A percentile compares a stretch with the other conserved stretches of the same genome.
Evolutionary conservation across 2,888 invertebrate genomes (phyloP).

Genomic region (Scaptomyza cyrtandrae): DNA sequence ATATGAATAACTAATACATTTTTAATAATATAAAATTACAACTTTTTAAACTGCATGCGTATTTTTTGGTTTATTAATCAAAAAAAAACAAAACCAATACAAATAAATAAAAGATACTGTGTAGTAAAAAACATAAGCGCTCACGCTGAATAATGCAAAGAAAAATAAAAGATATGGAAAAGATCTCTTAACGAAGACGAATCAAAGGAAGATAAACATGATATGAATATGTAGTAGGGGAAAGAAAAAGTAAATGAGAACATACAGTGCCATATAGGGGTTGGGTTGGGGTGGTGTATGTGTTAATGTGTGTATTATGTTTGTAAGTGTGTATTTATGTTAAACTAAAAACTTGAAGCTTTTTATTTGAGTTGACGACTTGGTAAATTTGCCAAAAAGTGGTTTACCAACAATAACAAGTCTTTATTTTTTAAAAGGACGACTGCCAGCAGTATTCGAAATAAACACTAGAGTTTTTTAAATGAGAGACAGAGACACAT

Average conservation of each 20-base stretch:
- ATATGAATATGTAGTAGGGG: background rate
- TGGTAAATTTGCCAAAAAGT: constrained; percentile 47
- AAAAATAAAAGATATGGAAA: background rate
- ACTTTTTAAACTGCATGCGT: constrained; percentile 81
- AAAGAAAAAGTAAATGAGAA: constrained; percentile 42
- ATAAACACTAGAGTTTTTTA: constrained; percentile 54
- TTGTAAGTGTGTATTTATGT: constrained; percentile 21
- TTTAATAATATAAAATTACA: constrained; percentile 73
- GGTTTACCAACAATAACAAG: constrained; percentile 45
- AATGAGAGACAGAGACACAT: constrained; percentile 1
- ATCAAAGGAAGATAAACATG: background rate
- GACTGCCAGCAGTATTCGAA: constrained; percentile 53
- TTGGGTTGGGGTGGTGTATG: constrained; percentile 7
- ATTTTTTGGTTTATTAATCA: constrained; percentile 55
- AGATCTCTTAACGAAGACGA: constrained; percentile 51
- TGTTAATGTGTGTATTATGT: constrained; percentile 4
- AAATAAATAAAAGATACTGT: constrained; percentile 45
- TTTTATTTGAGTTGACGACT: constrained; percentile 24
- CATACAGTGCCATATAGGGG: constrained; percentile 39
- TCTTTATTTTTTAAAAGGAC: constrained; percentile 34
- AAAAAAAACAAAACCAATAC: constrained; percentile 30
- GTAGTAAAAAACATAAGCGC: constrained; percentile 76
- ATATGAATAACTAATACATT: constrained; percentile 59
- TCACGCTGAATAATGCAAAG: constrained; percentile 52
- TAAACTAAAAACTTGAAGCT: constrained; percentile 33